Percentiles rank a stretch among this genome's conserved stretches.
Evolutionary conservation across 2,888 invertebrate species (phyloP).

Genomic region (Mechanitis mazaeus): DNA sequence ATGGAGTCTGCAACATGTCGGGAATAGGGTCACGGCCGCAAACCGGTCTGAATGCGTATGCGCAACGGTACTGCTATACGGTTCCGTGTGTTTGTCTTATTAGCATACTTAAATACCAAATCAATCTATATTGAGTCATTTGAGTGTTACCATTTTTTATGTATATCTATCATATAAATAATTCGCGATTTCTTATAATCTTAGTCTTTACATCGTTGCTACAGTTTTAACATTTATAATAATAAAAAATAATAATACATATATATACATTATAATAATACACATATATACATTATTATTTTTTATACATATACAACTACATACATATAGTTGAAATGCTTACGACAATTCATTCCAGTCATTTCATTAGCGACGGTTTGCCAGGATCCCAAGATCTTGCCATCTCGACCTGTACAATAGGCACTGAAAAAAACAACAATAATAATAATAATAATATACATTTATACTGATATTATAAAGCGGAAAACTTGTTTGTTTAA

Average conservation of each 20-base stretch:
- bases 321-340: constrained; percentile 38
- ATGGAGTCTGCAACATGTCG: constrained; percentile 51
- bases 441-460: not conserved
- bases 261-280: not conserved
- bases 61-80: constrained; percentile 32
- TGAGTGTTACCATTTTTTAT: not conserved
- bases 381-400: constrained; percentile 73
- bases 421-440: constrained; percentile 56
- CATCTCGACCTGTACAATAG: constrained; percentile 79
- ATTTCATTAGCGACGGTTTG: constrained; percentile 55
- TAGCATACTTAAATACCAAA: constrained; percentile 12
- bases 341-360: constrained; percentile 76
- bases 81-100: constrained; percentile 30
- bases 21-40: constrained; percentile 69
- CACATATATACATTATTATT: no score
- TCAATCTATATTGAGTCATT: not conserved
- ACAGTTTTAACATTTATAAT: not conserved
- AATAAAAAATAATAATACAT: constrained; percentile 4
- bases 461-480: not conserved
- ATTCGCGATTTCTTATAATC: not conserved
- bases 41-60: constrained; percentile 49
- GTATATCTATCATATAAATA: constrained; percentile 11
- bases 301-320: no score
- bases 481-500: no score
- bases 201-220: no score